These are phyloP conservation scores for Drosophila mimica DNA, from an alignment of 2,888 invertebrate genomes.

Conservation along the genomic window DNA sequence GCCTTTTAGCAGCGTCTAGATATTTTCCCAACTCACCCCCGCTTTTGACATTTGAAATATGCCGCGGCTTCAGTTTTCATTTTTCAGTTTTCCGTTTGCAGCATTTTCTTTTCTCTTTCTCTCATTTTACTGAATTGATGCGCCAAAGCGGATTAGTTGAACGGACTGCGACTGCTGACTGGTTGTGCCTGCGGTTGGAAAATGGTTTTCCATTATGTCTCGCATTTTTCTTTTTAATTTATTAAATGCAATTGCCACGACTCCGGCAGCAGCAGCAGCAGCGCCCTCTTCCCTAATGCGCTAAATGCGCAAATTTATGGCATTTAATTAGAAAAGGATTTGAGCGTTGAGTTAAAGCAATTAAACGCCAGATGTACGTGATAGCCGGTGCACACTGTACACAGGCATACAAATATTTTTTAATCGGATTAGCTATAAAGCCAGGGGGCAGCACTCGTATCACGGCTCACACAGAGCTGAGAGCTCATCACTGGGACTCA, in stretches of 20 bases:
- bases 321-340: conserved; percentile 67
- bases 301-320: conserved; percentile 56
- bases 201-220: conserved; percentile 44
- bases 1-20: conserved; percentile 13
- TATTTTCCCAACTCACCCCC: conserved; percentile 28
- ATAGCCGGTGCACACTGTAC: conserved; percentile 40
- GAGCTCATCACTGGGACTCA: conserved; percentile 29
- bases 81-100: conserved; percentile 27
- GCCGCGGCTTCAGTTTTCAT: conserved; percentile 39
- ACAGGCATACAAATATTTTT: conserved; percentile 12
- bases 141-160: conserved; percentile 71
- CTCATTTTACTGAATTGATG: conserved; percentile 58
- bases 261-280: neutral
- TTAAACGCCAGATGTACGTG: conserved; percentile 34
- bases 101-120: conserved; percentile 15
- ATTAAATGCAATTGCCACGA: conserved; percentile 62
- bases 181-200: conserved; percentile 5
- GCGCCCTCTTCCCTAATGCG: neutral
- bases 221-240: conserved; percentile 62
- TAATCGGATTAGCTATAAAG: conserved; percentile 44
- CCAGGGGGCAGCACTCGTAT: conserved; percentile 4
- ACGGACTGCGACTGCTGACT: conserved; percentile 6
- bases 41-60: conserved; percentile 47
- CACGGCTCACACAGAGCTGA: conserved; percentile 35
- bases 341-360: conserved; percentile 26